Conservation (phyloP, 2,113 vertebrate genomes). For the Megaptera novaeangliae region DNA sequence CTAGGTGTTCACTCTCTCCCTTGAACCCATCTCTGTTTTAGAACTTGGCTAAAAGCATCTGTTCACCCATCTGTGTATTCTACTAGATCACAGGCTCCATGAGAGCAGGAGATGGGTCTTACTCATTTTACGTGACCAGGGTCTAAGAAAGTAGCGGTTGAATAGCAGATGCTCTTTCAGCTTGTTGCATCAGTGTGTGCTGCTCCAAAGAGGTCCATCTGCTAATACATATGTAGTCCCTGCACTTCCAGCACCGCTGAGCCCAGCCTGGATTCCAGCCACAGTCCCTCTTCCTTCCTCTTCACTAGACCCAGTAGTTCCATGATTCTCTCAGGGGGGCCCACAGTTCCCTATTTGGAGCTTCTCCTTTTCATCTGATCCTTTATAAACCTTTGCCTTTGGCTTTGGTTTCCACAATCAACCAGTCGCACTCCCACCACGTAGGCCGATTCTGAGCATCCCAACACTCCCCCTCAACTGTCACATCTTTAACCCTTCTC, state of each 20-base stretch:
- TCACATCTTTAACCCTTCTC: not conserved
- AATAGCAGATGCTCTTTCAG: not conserved
- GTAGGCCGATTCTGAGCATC: not conserved
- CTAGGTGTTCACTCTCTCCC: not conserved
- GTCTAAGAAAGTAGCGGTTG: not conserved
- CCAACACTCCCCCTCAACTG: fast-evolving
- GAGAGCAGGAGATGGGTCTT: not conserved
- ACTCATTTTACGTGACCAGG: not conserved
- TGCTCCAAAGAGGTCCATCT: not conserved
- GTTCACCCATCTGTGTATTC: not conserved
- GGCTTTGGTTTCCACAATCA: not conserved
- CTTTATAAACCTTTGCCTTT: not conserved
- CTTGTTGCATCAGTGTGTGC: not conserved
- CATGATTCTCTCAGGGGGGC: not conserved
- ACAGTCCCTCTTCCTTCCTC: no score
- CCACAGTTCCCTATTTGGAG: not conserved
- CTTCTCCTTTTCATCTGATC: not conserved
- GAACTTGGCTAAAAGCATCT: not conserved
- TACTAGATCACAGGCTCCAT: not conserved
- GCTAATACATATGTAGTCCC: not conserved
- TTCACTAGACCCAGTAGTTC: not conserved
- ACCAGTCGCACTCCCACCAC: not conserved
- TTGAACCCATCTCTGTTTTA: not conserved
- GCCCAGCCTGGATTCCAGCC: not conserved
- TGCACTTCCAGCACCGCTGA: not conserved